Evolutionary conservation across 2,888 invertebrate genomes (phyloP).

Genomic region (Mesochorus sp.): DNA sequence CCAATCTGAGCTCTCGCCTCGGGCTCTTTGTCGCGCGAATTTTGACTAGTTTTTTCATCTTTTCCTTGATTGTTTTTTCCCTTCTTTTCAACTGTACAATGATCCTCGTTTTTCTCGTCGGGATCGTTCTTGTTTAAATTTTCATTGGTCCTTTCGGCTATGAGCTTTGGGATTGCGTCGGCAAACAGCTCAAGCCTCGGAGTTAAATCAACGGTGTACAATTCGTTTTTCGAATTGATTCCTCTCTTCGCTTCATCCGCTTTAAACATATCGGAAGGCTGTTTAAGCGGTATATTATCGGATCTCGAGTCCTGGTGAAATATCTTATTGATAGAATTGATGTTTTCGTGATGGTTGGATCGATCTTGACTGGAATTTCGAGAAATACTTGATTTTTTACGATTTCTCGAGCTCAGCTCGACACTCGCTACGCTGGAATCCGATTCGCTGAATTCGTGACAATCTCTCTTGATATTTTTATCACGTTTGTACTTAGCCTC

Average conservation of each 20-base stretch:
- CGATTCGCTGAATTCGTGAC: conserved; percentile 70
- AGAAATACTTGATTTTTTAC: conserved; percentile 25
- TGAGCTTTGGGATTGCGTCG: conserved; percentile 78
- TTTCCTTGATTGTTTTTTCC: conserved; percentile 16
- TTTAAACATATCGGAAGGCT: conserved; percentile 26
- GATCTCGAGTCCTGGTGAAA: neutral
- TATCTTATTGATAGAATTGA: conserved; percentile 36
- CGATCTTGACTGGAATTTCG: conserved; percentile 60
- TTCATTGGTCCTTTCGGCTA: conserved; percentile 76
- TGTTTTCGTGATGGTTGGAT: conserved; percentile 36
- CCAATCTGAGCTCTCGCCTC: conserved; percentile 45
- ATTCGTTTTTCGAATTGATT: conserved; percentile 71
- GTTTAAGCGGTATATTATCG: neutral
- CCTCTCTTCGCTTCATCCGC: conserved; percentile 67
- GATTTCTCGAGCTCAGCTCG: conserved; percentile 22
- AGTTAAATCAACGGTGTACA: conserved; percentile 77
- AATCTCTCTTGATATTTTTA: conserved; percentile 52
- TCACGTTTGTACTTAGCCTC: conserved; percentile 37
- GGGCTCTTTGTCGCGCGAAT: conserved; percentile 17
- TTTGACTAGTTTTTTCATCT: conserved; percentile 35
- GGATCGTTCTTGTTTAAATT: conserved; percentile 51
- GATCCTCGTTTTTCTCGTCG: conserved; percentile 50
- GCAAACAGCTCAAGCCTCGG: conserved; percentile 79
- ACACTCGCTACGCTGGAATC: conserved; percentile 63
- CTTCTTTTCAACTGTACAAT: conserved; percentile 20